A percentile compares a stretch with the other conserved stretches of the same genome.
Conservation (phyloP, 2,797 vertebrate species). For the Melanotaenia boesemani region DNA sequence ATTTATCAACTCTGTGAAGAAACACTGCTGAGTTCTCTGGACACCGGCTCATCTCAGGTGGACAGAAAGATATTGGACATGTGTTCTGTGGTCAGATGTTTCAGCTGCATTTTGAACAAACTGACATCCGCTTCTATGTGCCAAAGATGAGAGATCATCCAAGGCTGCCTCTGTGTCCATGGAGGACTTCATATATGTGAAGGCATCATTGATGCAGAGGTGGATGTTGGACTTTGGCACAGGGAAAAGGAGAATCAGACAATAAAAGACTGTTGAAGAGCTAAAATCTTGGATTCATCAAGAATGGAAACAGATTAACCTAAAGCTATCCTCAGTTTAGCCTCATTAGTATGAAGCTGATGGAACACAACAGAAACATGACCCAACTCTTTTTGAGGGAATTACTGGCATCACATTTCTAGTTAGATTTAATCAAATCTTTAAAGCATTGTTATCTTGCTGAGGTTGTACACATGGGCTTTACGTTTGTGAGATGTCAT, state of each 20-base stretch:
- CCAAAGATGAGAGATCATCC: background rate
- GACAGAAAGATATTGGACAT: background rate
- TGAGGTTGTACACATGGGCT: background rate
- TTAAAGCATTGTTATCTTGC: background rate
- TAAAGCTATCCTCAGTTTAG: too few relatives aligned
- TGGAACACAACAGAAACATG: background rate
- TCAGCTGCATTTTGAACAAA: too few relatives aligned
- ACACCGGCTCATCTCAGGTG: background rate
- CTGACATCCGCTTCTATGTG: background rate
- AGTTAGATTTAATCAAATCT: background rate
- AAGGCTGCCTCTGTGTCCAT: too few relatives aligned
- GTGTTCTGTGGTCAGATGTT: background rate
- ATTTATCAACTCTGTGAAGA: too few relatives aligned
- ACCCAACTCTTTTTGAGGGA: background rate
- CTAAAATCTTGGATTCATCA: background rate
- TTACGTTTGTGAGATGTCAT: slow-evolving; percentile 2
- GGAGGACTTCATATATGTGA: too few relatives aligned
- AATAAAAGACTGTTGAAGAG: background rate
- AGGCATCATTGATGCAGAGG: too few relatives aligned
- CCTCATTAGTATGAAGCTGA: background rate
- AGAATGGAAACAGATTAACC: background rate
- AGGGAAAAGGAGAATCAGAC: too few relatives aligned
- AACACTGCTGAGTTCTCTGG: background rate
- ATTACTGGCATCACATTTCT: background rate
- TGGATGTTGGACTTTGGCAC: too few relatives aligned